These are phyloP conservation scores for Apantesis nais DNA, from an alignment of 2,888 invertebrate species.

Conservation along the genomic window DNA sequence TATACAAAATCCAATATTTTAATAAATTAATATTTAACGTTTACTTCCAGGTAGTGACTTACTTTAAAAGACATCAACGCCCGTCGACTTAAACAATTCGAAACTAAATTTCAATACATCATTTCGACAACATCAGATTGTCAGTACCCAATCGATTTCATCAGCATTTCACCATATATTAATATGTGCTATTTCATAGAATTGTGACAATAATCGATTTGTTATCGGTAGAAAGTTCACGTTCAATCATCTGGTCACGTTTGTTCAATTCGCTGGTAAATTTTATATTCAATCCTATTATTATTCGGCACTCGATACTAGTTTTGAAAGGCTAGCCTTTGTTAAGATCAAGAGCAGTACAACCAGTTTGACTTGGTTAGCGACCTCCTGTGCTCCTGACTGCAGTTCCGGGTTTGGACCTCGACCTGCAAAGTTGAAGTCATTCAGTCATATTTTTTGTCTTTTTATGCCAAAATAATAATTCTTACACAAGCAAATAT, in stretches of 20 bases:
- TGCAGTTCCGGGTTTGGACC: slow-evolving; percentile 57
- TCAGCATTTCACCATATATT: slow-evolving; percentile 54
- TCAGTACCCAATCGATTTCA: slow-evolving; percentile 48
- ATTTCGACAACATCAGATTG: slow-evolving; percentile 37
- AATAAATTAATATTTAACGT: slow-evolving; percentile 6
- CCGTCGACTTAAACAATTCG: slow-evolving; percentile 20
- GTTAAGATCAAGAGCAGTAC: slow-evolving; percentile 49
- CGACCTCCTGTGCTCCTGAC: slow-evolving; percentile 45
- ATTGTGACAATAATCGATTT: slow-evolving; percentile 46
- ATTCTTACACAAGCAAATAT: not conserved
- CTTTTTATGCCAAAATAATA: slow-evolving; percentile 17
- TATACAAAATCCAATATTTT: not conserved
- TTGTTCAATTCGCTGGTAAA: slow-evolving; percentile 37
- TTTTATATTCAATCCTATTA: slow-evolving; percentile 32
- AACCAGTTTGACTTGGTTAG: slow-evolving; percentile 50
- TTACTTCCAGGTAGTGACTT: not conserved
- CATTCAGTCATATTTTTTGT: slow-evolving; percentile 15
- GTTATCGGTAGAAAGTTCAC: slow-evolving; percentile 52
- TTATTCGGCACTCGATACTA: slow-evolving; percentile 32
- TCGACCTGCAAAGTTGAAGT: slow-evolving; percentile 18
- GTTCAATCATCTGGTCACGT: slow-evolving; percentile 46
- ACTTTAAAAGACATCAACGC: slow-evolving; percentile 54
- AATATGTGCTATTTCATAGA: slow-evolving; percentile 50
- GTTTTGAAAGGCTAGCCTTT: slow-evolving; percentile 46
- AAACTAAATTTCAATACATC: slow-evolving; percentile 24